Evolutionary conservation across 1,140 invertebrate genomes (phyloP).

Genomic region (Hyphantria cunea): DNA sequence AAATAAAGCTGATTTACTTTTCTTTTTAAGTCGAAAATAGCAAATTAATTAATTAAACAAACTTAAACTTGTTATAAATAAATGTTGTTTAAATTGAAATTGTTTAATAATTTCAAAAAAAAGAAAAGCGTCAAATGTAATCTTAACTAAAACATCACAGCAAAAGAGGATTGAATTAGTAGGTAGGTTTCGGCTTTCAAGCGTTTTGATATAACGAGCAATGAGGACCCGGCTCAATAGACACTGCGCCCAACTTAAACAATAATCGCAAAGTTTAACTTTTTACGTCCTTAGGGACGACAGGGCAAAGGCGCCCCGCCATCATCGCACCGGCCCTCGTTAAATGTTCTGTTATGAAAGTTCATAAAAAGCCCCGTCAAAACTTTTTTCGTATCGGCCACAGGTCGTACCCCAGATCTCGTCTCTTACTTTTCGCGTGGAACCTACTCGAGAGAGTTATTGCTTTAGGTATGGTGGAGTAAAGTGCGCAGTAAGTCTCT

Average conservation of each 20-base stretch:
- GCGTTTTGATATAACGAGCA: slow-evolving; percentile 22
- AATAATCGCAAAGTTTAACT: slow-evolving; percentile 32
- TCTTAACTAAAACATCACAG: slow-evolving; percentile 13
- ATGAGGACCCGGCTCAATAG: slow-evolving; percentile 26
- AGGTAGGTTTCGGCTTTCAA: slow-evolving; percentile 12
- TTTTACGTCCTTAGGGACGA: slow-evolving; percentile 27
- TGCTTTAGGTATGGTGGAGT: slow-evolving; percentile 67
- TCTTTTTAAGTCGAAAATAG: no score
- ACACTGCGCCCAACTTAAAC: slow-evolving; percentile 25
- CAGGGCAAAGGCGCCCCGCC: slow-evolving; percentile 9
- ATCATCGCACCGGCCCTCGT: slow-evolving; percentile 27
- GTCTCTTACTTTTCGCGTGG: slow-evolving; percentile 53
- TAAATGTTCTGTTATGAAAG: slow-evolving; percentile 34
- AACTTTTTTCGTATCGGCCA: slow-evolving; percentile 45
- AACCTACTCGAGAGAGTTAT: slow-evolving; percentile 71
- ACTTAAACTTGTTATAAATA: no score
- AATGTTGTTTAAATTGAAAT: no score
- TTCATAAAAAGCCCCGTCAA: slow-evolving; percentile 35
- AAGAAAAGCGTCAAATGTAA: slow-evolving; percentile 9
- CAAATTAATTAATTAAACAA: no score
- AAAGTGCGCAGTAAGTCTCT: slow-evolving; percentile 78
- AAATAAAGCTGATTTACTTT: no score
- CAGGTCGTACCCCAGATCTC: slow-evolving; percentile 41
- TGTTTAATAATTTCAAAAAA: slow-evolving; percentile 5
- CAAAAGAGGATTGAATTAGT: slow-evolving; percentile 17